Conservation (phyloP, 2,113 vertebrate genomes). For the Gymnocephalus cernua region DNA sequence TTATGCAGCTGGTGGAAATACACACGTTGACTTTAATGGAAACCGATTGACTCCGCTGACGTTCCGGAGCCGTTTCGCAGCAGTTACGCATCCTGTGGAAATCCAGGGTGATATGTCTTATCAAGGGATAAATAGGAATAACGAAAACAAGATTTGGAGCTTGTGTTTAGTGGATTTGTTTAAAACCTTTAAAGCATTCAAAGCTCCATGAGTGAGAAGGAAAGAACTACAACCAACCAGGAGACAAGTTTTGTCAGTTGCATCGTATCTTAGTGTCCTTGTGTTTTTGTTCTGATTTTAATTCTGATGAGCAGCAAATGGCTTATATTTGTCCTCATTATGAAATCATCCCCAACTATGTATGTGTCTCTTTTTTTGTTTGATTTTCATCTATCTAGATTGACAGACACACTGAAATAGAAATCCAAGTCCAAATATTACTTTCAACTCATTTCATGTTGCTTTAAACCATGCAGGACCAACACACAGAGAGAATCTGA, state of each 20-base stretch:
- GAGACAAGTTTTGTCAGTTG: neutral
- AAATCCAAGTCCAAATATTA: neutral
- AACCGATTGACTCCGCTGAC: too few species aligned
- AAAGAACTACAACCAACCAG: neutral
- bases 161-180: neutral
- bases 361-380: neutral
- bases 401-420: slow-evolving; percentile 5
- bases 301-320: slow-evolving; percentile 28
- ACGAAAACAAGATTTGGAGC: neutral
- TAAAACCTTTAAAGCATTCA: neutral
- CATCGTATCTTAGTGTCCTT: slow-evolving; percentile 17
- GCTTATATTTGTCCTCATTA: slow-evolving; percentile 7
- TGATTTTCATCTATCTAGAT: slow-evolving; percentile 21
- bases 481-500: slow-evolving; percentile 2
- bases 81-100: too few species aligned
- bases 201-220: neutral
- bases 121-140: neutral
- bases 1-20: too few species aligned
- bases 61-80: too few species aligned
- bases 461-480: neutral
- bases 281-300: slow-evolving; percentile 26
- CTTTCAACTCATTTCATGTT: slow-evolving; percentile 4
- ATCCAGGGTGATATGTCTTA: slow-evolving; percentile 2
- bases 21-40: too few species aligned
- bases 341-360: neutral